Evolutionary conservation across 2,797 vertebrate genomes (phyloP), one percentile per base, ranked within the genome.

Genomic region (Percopsis omiscomaycus): DNA sequence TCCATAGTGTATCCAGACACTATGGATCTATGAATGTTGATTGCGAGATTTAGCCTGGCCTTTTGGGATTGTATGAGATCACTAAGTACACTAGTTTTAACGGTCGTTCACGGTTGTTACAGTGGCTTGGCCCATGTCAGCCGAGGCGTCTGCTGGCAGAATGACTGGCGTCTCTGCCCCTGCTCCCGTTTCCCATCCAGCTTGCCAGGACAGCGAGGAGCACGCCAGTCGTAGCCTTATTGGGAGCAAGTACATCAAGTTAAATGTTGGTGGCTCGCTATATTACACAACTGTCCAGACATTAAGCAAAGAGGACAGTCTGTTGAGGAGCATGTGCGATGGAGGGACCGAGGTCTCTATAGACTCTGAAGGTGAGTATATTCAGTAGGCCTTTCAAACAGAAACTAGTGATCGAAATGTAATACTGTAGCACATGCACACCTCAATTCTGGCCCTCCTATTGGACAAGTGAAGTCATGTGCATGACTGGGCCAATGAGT

Each of bases 281-380:
- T 94, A 96, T 89, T 96, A 95, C 82, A 96, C 95, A 48, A 96
- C 95, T 0, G 90, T 95, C 74, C 95, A 95, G 84, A 96, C 95
- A 1, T 89, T 95, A 61, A 93, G 92, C 74, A 95, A 94, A 48
- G 94, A 95, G 78, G 95, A 95, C 78, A 93, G 93, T 69, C 80
- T 94, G 83, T 86, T 96, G 74, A 90, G 89, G 71, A 92, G 91
- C 72, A 95, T 96, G 77, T 95, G 94, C 84, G 93, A 91, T 60
- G 95, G 94, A 74, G 89, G 82, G 45, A 90, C 90, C 8, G 93
- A 95, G 61, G 94, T 92, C 55, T 91, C 91, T 68, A 94, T 94
- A 0, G 95, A 96, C 77, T 90, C 92, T 2, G 94, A 94, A 82
- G 93, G 94, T 94, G 75, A 79, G 89, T 68, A 57, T 12, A 42